Percentiles rank a stretch among this genome's conserved stretches.
These are phyloP conservation scores for Drosophila jambulina DNA, from an alignment of 1,140 invertebrate species.

Conservation along the genomic window DNA sequence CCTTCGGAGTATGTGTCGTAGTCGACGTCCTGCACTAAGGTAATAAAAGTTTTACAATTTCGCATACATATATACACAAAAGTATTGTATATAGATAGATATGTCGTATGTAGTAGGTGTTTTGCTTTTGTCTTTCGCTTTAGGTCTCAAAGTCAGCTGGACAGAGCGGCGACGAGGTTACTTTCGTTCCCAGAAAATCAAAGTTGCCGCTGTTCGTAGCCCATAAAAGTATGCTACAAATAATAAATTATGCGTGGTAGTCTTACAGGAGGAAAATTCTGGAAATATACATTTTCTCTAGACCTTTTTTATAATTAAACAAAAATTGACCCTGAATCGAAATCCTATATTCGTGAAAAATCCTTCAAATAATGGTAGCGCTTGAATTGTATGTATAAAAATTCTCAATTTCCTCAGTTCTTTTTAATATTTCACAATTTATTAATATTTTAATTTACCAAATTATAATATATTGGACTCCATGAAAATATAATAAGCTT, in stretches of 20 bases:
- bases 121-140: slow-evolving; percentile 23
- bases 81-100: background rate
- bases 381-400: background rate
- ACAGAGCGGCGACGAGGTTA: background rate
- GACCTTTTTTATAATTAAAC: too few species aligned
- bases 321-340: too few species aligned
- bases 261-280: too few species aligned
- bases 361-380: too few species aligned
- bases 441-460: too few species aligned
- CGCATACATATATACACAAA: background rate
- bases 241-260: background rate
- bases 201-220: slow-evolving; percentile 9
- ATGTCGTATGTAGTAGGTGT: background rate
- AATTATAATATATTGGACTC: too few species aligned
- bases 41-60: slow-evolving; percentile 50
- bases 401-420: background rate
- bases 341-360: background rate
- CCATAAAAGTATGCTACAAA: slow-evolving; percentile 26
- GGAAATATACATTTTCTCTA: background rate
- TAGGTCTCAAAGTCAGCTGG: slow-evolving; percentile 25
- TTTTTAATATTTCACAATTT: too few species aligned
- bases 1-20: slow-evolving; percentile 8
- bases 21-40: slow-evolving; percentile 34
- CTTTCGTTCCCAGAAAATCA: slow-evolving; percentile 23
- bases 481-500: background rate